phyloP scores from a whole-genome alignment of 1,140 invertebrate species.

The Homalodisca vitripennis region DNA sequence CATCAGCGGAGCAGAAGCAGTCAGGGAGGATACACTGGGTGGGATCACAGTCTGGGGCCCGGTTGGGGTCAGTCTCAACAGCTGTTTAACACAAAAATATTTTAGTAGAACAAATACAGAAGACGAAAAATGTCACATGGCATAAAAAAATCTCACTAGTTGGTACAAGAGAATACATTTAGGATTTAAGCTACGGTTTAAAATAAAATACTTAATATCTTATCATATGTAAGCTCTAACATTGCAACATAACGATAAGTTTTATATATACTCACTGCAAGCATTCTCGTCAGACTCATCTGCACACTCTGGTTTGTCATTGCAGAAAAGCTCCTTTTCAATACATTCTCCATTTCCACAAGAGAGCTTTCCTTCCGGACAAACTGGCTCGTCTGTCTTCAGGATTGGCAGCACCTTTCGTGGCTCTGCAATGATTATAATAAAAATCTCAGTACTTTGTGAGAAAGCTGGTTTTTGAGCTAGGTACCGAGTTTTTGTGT shows the following conservation, averaged over 20 bases:
- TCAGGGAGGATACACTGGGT: conserved; percentile 86
- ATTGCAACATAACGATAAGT: too few relatives aligned
- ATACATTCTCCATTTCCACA: conserved; percentile 89
- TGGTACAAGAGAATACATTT: too few relatives aligned
- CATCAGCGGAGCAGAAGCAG: conserved; percentile 92
- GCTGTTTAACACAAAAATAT: conserved; percentile 52
- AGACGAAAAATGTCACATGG: too few relatives aligned
- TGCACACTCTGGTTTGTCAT: conserved; percentile 87
- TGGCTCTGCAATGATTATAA: conserved; percentile 74
- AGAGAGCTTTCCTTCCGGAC: conserved; percentile 81
- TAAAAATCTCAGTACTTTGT: not conserved
- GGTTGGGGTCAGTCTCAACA: conserved; percentile 84
- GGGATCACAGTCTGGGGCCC: conserved; percentile 85
- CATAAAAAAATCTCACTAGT: too few relatives aligned
- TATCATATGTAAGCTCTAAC: too few relatives aligned
- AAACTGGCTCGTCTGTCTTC: conserved; percentile 89
- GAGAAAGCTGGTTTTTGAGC: too few relatives aligned
- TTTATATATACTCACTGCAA: conserved; percentile 82
- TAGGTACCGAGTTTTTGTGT: too few relatives aligned
- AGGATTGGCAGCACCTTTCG: conserved; percentile 83
- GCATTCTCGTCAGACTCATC: conserved; percentile 95
- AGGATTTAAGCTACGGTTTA: too few relatives aligned
- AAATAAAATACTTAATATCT: too few relatives aligned
- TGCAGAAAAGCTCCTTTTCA: conserved; percentile 89
- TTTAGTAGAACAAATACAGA: too few relatives aligned